A percentile compares a stretch with the other conserved stretches of the same genome.
Conservation (phyloP, 2,113 vertebrate species). For the Panthera leo region DNA sequence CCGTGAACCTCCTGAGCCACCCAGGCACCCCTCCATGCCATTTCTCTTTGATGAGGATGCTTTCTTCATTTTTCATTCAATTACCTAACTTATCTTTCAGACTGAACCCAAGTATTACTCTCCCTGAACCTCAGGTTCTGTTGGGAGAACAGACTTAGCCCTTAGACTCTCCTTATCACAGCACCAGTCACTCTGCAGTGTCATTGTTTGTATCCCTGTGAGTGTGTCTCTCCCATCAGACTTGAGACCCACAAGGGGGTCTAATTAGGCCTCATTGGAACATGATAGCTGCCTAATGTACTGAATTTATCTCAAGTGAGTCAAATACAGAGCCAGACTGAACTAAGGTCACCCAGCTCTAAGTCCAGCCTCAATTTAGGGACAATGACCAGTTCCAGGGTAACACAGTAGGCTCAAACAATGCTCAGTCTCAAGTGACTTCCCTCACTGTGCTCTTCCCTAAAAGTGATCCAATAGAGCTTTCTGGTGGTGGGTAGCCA, state of each 20-base stretch:
- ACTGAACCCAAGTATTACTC: not conserved
- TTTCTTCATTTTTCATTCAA: not conserved
- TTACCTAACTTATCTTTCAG: not conserved
- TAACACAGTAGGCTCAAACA: not conserved
- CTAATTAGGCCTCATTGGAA: not conserved
- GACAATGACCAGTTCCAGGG: not conserved
- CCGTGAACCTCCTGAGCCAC: no score
- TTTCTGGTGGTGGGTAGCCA: not conserved
- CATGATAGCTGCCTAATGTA: not conserved
- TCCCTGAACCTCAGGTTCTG: not conserved
- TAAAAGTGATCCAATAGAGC: not conserved
- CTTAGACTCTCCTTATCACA: not conserved
- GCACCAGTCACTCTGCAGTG: not conserved
- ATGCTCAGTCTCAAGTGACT: not conserved
- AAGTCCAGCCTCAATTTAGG: constrained; percentile 24
- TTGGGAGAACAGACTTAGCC: not conserved
- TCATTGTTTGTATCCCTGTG: not conserved
- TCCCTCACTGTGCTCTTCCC: not conserved
- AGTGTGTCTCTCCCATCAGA: not conserved
- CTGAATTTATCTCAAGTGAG: constrained; percentile 9
- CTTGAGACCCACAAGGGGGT: not conserved
- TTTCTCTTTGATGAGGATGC: not conserved
- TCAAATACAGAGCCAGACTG: constrained; percentile 3
- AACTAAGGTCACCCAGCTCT: constrained; percentile 19
- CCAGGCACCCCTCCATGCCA: not conserved